phyloP scores from a whole-genome alignment of 2,888 invertebrate genomes.

The Leptinotarsa haldemani region DNA sequence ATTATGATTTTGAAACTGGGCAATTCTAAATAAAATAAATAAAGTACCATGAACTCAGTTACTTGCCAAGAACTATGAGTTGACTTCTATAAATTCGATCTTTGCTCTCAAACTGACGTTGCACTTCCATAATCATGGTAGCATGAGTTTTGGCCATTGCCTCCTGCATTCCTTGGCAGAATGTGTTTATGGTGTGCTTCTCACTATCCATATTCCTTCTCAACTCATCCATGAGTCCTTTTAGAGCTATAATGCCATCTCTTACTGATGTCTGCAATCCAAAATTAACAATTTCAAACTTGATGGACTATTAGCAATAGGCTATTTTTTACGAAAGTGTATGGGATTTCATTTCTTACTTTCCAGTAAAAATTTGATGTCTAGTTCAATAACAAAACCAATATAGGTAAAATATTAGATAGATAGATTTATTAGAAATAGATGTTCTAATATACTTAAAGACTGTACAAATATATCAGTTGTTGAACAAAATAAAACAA shows the following conservation, averaged over 20 bases:
- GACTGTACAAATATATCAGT: too few species aligned
- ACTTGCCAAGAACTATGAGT: constrained; percentile 59
- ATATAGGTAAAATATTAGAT: too few species aligned
- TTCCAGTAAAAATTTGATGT: too few species aligned
- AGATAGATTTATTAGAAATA: too few species aligned
- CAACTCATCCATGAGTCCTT: constrained; percentile 76
- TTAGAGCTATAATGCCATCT: constrained; percentile 75
- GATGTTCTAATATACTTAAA: too few species aligned
- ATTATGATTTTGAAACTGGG: too few species aligned
- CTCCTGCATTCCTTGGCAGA: constrained; percentile 75
- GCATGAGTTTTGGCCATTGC: constrained; percentile 76
- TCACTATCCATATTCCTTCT: constrained; percentile 74
- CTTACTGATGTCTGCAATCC: constrained; percentile 72
- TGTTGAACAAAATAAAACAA: too few species aligned
- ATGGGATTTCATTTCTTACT: too few species aligned
- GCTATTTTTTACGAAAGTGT: too few species aligned
- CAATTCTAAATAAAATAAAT: too few species aligned
- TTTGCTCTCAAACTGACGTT: constrained; percentile 72
- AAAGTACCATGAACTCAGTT: background rate
- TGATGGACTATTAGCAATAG: too few species aligned
- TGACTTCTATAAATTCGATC: constrained; percentile 63
- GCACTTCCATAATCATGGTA: constrained; percentile 74
- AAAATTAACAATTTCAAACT: background rate
- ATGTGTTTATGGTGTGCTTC: constrained; percentile 74
- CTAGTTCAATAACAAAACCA: too few species aligned